Percentiles rank a stretch among this genome's conserved stretches.
These are phyloP conservation scores for Enteromius paludinosus DNA, from an alignment of 2,797 vertebrate genomes.

Conservation along the genomic window DNA sequence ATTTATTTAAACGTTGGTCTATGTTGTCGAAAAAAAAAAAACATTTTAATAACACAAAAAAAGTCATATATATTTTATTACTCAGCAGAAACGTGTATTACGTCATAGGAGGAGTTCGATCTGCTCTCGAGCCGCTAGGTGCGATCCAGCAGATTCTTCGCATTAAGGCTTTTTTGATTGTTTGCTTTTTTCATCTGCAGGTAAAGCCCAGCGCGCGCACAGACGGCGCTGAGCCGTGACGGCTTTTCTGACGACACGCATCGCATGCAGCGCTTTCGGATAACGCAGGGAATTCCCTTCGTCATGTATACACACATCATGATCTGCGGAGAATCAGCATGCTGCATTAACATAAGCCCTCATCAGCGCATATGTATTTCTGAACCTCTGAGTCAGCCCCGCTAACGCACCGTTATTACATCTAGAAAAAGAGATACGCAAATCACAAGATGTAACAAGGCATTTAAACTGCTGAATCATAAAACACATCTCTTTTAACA, in stretches of 20 bases:
- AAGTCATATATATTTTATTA: constrained; percentile 9
- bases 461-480: constrained; percentile 26
- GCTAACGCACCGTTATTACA: not conserved
- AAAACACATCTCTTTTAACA: not conserved
- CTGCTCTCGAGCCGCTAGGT: constrained; percentile 2
- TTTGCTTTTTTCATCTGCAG: not conserved
- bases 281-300: constrained; percentile 81
- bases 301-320: constrained; percentile 68
- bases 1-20: not conserved
- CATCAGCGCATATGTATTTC: not conserved
- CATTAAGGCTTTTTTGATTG: too few species aligned
- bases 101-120: constrained; percentile 34
- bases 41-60: not conserved
- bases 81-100: constrained; percentile 40
- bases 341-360: constrained; percentile 42
- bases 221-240: constrained; percentile 10
- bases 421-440: not conserved
- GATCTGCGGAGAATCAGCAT: constrained; percentile 51
- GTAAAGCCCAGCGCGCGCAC: constrained; percentile 24
- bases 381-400: not conserved
- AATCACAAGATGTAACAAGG: not conserved
- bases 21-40: not conserved
- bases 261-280: constrained; percentile 70
- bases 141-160: not conserved
- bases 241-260: constrained; percentile 35